phyloP scores from a whole-genome alignment of 2,888 invertebrate genomes.

The Odontocerum albicorne region DNA sequence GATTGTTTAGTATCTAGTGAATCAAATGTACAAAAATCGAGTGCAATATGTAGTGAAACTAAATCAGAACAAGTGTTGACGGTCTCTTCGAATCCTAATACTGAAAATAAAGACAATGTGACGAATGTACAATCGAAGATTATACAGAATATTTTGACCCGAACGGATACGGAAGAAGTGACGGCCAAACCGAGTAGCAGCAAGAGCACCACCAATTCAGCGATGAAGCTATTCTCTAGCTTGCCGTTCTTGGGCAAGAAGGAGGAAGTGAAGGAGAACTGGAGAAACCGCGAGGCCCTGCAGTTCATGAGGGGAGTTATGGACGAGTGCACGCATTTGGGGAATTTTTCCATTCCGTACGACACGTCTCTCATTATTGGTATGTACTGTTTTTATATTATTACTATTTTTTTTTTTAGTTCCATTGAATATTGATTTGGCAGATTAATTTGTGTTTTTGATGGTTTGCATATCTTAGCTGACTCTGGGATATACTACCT shows the following conservation, averaged over 20 bases:
- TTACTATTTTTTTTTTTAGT: background rate
- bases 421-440: background rate
- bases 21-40: no score
- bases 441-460: no score
- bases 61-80: no score
- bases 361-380: slow-evolving; percentile 87
- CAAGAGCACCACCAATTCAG: slow-evolving; percentile 19
- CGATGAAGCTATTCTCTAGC: slow-evolving; percentile 49
- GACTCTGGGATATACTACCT: no score
- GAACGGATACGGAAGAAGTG: background rate
- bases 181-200: background rate
- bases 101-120: no score
- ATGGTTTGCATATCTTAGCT: no score
- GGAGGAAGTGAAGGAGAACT: slow-evolving; percentile 63
- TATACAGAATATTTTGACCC: background rate
- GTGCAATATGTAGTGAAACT: no score
- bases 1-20: no score
- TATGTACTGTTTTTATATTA: slow-evolving; percentile 38
- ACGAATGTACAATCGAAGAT: slow-evolving; percentile 15
- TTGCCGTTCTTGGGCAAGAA: slow-evolving; percentile 48
- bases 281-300: slow-evolving; percentile 76
- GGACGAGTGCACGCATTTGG: slow-evolving; percentile 98
- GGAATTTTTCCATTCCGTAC: slow-evolving; percentile 84
- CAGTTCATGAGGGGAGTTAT: slow-evolving; percentile 97
- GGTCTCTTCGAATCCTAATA: no score